Percentiles rank a stretch among this genome's conserved stretches.
These are phyloP conservation scores for Brevimyrus niger DNA, from an alignment of 2,113 vertebrate species.

Conservation along the genomic window DNA sequence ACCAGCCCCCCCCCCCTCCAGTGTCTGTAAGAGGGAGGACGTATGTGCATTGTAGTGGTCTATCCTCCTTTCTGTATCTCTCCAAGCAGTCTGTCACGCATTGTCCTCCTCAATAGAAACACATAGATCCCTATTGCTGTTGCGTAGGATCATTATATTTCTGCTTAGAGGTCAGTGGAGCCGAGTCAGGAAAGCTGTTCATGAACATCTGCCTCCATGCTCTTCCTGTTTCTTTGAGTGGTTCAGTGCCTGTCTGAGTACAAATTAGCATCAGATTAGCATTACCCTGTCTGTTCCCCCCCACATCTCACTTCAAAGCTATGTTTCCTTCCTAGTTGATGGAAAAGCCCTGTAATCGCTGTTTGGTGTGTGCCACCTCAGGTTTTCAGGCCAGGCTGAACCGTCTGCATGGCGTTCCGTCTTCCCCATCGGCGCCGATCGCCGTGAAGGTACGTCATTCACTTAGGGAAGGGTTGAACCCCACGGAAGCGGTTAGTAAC, in stretches of 20 bases:
- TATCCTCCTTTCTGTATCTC: neutral
- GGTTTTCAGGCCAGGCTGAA: slow-evolving; percentile 85
- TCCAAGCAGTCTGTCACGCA: neutral
- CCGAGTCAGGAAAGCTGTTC: neutral
- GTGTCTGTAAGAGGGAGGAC: neutral
- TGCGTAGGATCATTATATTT: neutral
- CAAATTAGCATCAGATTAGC: neutral
- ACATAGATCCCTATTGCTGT: neutral
- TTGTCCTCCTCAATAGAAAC: neutral
- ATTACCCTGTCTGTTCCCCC: neutral
- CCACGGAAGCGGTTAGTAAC: no score
- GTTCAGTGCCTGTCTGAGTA: neutral
- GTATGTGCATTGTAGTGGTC: neutral
- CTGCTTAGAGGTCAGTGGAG: neutral
- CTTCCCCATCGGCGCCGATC: slow-evolving; percentile 61
- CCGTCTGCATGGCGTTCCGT: slow-evolving; percentile 74
- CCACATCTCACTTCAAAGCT: neutral
- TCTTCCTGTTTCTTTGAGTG: neutral
- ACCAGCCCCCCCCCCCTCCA: neutral
- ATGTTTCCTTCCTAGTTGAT: neutral
- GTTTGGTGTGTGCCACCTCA: slow-evolving; percentile 37
- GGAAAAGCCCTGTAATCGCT: neutral
- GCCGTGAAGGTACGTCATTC: slow-evolving; percentile 62
- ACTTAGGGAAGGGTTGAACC: neutral
- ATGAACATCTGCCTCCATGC: neutral